Conservation (phyloP, 2,888 invertebrate genomes). For the Drosophila cracens region DNA sequence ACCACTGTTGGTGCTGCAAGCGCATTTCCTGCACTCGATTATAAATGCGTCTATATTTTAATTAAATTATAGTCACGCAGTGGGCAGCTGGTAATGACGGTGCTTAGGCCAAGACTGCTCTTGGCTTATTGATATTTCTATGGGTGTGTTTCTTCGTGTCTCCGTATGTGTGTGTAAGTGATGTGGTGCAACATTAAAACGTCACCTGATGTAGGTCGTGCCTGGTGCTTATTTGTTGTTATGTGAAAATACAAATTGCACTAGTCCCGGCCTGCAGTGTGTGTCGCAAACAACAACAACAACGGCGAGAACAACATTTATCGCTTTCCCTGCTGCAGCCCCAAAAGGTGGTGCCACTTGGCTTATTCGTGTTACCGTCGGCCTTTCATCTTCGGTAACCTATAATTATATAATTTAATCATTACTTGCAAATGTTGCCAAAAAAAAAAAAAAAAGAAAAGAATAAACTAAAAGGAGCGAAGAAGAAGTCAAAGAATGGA, state of each 20-base stretch:
- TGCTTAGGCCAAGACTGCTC: constrained; percentile 45
- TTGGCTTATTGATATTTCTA: constrained; percentile 63
- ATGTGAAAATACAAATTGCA: constrained; percentile 87
- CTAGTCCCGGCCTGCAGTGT: constrained; percentile 88
- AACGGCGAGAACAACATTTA: background rate
- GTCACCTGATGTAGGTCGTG: constrained; percentile 86
- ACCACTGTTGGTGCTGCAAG: constrained; percentile 12
- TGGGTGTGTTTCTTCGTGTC: constrained; percentile 12
- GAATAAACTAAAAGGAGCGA: constrained; percentile 18
- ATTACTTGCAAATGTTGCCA: constrained; percentile 82
- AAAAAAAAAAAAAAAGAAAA: constrained; percentile 48
- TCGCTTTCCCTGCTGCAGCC: constrained; percentile 7
- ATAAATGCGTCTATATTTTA: constrained; percentile 72
- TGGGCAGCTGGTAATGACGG: constrained; percentile 57
- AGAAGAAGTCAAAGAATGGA: constrained; percentile 33
- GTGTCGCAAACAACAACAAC: constrained; percentile 67
- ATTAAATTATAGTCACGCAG: constrained; percentile 67
- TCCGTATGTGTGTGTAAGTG: constrained; percentile 29
- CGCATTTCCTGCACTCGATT: constrained; percentile 27
- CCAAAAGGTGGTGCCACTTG: constrained; percentile 34
- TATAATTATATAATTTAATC: constrained; percentile 84
- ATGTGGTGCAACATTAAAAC: constrained; percentile 69
- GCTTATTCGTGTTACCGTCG: constrained; percentile 54
- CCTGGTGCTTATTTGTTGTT: constrained; percentile 87
- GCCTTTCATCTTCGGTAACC: constrained; percentile 66